phyloP scores from a whole-genome alignment of 2,888 invertebrate genomes.

The Pyrocoelia pectoralis region DNA sequence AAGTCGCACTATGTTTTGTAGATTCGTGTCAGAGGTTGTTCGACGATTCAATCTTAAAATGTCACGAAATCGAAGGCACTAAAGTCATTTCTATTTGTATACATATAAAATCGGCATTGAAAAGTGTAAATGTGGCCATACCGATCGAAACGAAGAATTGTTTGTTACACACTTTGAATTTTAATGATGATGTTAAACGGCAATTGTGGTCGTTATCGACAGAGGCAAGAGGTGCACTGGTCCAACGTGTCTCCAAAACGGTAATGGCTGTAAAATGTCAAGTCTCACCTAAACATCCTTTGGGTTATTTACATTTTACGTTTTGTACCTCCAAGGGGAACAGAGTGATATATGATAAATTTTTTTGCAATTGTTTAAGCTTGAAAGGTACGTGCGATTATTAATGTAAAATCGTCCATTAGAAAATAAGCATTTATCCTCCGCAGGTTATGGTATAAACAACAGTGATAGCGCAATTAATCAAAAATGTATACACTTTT shows the following conservation, averaged over 20 bases:
- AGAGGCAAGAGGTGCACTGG: conserved; percentile 69
- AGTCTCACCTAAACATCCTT: conserved; percentile 70
- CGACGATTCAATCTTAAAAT: conserved; percentile 64
- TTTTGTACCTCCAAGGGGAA: conserved; percentile 64
- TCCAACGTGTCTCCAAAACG: conserved; percentile 74
- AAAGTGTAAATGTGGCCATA: conserved; percentile 68
- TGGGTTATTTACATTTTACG: conserved; percentile 75
- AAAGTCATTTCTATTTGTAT: conserved; percentile 58
- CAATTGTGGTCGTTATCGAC: conserved; percentile 68
- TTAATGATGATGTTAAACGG: conserved; percentile 67
- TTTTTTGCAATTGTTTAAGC: conserved; percentile 62
- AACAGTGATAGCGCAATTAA: conserved; percentile 3
- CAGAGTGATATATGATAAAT: conserved; percentile 62
- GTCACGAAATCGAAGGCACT: conserved; percentile 58
- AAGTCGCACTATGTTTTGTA: conserved; percentile 65
- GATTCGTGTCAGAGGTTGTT: conserved; percentile 66
- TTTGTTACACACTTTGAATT: conserved; percentile 66
- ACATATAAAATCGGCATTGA: conserved; percentile 71
- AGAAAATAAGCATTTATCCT: neutral
- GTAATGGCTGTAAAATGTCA: conserved; percentile 77
- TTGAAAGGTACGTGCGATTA: conserved; percentile 19
- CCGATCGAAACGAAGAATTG: conserved; percentile 68
- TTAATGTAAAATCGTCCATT: no score
- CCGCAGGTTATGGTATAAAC: conserved; percentile 27
- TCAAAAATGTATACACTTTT: conserved; percentile 71